These are phyloP conservation scores for Ictalurus furcatus DNA, from an alignment of 2,113 vertebrate genomes.

Conservation along the genomic window DNA sequence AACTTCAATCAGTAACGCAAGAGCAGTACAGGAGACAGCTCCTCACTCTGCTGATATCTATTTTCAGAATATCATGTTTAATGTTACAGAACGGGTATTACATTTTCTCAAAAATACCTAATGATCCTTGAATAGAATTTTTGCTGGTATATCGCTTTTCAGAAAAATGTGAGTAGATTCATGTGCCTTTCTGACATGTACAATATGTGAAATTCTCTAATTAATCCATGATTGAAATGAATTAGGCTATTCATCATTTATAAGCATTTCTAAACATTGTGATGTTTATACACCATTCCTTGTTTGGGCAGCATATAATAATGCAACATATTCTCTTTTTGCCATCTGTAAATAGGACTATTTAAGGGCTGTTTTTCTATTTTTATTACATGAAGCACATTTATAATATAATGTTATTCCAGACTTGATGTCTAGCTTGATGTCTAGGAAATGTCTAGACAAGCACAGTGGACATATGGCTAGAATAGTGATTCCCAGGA, in stretches of 20 bases:
- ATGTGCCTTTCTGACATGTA: neutral
- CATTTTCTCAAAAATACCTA: conserved; percentile 40
- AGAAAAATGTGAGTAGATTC: neutral
- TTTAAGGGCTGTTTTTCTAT: neutral
- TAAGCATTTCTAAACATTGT: neutral
- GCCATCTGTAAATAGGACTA: neutral
- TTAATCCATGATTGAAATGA: neutral
- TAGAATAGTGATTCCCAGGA: neutral
- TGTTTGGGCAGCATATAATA: neutral
- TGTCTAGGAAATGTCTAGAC: neutral
- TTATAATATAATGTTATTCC: neutral
- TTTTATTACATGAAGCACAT: neutral
- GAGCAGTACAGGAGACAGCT: neutral
- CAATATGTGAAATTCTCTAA: conserved; percentile 11
- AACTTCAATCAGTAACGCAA: conserved; percentile 44
- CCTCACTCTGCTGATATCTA: conserved; percentile 27
- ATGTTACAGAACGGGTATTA: conserved; percentile 47
- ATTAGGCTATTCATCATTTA: conserved; percentile 6
- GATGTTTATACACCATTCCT: neutral
- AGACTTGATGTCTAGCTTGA: neutral
- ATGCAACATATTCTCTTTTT: neutral
- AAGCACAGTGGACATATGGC: neutral
- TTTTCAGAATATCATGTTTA: conserved; percentile 52
- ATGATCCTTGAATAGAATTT: conserved; percentile 47
- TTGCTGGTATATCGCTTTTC: conserved; percentile 42